Conservation (phyloP, 2,797 vertebrate species). For the Alca torda region DNA sequence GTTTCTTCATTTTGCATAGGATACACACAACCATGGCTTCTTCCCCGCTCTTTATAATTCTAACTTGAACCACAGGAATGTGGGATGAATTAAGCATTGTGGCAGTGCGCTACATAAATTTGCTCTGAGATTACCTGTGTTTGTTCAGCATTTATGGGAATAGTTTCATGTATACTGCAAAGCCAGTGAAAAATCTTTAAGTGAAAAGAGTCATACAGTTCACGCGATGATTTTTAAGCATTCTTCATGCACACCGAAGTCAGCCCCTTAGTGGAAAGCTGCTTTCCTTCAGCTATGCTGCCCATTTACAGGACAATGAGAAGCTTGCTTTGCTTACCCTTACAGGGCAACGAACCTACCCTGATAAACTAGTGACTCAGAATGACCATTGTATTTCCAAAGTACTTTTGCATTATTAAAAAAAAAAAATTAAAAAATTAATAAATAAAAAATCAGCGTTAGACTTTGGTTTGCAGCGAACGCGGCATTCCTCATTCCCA, state of each 20-base stretch:
- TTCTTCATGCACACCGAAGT: neutral
- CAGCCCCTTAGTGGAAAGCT: neutral
- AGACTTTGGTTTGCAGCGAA: neutral
- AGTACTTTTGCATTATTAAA: neutral
- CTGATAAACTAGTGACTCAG: neutral
- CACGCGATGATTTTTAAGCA: neutral
- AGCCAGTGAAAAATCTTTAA: neutral
- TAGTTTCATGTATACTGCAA: neutral
- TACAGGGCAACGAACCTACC: neutral
- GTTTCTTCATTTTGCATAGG: neutral
- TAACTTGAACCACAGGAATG: neutral
- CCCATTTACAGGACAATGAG: neutral
- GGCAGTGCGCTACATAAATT: neutral
- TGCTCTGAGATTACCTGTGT: neutral
- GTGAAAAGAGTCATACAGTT: neutral
- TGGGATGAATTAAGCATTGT: neutral
- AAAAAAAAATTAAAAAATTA: neutral
- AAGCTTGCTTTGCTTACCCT: neutral
- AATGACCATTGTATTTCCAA: neutral
- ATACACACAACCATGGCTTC: neutral
- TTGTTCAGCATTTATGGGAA: neutral
- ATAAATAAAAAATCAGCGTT: too few species aligned
- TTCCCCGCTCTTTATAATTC: neutral
- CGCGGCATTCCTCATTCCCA: neutral
- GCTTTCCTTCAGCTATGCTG: neutral